Base-by-base conservation (phyloP, 2,888 invertebrate species). In the Sinhomidia bicolor region DNA sequence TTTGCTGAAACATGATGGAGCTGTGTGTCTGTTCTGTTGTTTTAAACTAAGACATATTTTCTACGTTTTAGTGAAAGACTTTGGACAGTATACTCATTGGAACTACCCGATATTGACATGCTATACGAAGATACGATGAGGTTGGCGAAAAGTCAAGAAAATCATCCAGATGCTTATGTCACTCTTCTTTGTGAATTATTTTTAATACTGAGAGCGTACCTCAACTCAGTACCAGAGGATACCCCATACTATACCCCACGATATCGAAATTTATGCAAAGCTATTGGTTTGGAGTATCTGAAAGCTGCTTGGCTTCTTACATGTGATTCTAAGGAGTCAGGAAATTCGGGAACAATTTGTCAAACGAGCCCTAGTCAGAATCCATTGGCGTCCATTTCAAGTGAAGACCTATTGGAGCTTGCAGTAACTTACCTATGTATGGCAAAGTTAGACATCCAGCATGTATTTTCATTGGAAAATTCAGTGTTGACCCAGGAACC, bases 71-170 rank as follows among this genome's bases (percentile, higher is more conserved):
- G 92, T 62, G 92, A 92, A 36, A 88, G 81, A n/a, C 65, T 88
- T 85, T 96, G 96, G 96, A 96, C 96, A 0, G 93, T 96, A n/a
- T 97, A 97, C 93, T 95, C 95, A 32, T 93, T 97, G 71, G 95
- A 95, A 91, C 93, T 96, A 85, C 96, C 96, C 0, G 94, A 94
- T 26, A 94, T 96, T 10, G 95, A 95, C 84, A 95, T 95, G 89
- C 94, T 96, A 9, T 96, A 96, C 93, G 95, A 95, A 85, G 97
- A 97, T 93, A 95, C 97, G 92, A 95, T 96, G 74, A 95, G 95
- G 90, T 95, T 96, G 51, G 96, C 96, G 0, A 95, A 95, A 88
- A 94, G 95, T 62, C 95, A 96, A 93, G 94, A 94, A 82, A 95
- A 95, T 0, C 96, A 96, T 90, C 95, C 95, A 0, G 94, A 95